These are phyloP conservation scores for Oceanodroma tethys DNA, from an alignment of 2,113 vertebrate genomes.

Conservation along the genomic window DNA sequence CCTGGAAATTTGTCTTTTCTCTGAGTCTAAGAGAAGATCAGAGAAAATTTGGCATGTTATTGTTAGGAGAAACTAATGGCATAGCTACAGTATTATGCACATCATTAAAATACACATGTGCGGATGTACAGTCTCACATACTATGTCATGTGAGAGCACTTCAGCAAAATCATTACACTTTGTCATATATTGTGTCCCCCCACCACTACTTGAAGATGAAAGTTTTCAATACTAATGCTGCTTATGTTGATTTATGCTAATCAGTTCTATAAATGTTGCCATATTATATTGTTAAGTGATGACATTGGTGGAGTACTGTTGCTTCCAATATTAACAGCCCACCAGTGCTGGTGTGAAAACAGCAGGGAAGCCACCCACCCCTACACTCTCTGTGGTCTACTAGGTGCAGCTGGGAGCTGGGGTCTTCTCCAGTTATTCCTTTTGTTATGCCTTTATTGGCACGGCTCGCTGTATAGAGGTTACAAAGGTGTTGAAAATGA, in stretches of 20 bases:
- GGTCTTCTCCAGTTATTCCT: not conserved
- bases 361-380: not conserved
- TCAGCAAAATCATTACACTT: not conserved
- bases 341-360: not conserved
- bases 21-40: not conserved
- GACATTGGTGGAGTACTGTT: conserved; percentile 39
- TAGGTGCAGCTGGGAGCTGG: not conserved
- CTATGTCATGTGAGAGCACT: not conserved
- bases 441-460: not conserved
- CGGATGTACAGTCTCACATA: not conserved
- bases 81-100: not conserved
- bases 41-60: not conserved
- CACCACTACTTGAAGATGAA: conserved; percentile 26
- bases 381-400: not conserved
- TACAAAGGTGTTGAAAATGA: not conserved
- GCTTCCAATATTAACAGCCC: conserved; percentile 7
- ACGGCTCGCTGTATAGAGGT: not conserved
- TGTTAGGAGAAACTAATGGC: not conserved
- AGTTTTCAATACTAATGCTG: conserved; percentile 55
- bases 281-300: conserved; percentile 35
- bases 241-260: conserved; percentile 70
- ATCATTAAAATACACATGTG: not conserved
- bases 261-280: conserved; percentile 40
- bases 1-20: not conserved
- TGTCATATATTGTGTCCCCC: not conserved